These are phyloP conservation scores for Porites cylindrica DNA, from an alignment of 92 coral and sea anemone species.

Conservation along the genomic window DNA sequence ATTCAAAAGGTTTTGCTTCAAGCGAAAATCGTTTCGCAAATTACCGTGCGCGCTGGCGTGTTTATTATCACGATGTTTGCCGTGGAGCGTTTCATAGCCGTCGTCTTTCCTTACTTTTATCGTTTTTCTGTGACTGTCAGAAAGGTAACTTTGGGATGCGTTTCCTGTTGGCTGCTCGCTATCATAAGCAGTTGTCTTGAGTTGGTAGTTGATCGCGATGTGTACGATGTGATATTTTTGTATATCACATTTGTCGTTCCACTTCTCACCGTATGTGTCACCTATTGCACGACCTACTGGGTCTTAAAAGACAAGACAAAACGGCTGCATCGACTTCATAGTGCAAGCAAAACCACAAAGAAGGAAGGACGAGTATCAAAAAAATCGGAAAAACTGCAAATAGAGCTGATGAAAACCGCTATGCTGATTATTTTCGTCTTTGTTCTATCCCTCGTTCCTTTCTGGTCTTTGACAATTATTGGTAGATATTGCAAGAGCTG, in stretches of 20 bases:
- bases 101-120: conserved; percentile 65
- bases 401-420: conserved; percentile 44
- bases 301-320: not conserved
- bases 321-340: not conserved
- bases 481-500: conserved; percentile 40
- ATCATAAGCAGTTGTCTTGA: conserved; percentile 32
- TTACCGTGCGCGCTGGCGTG: conserved; percentile 60
- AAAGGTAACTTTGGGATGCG: conserved; percentile 15
- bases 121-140: conserved; percentile 43
- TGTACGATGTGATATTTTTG: conserved; percentile 39
- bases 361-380: conserved; percentile 2
- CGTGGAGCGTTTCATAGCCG: conserved; percentile 66
- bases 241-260: conserved; percentile 35
- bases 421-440: conserved; percentile 26
- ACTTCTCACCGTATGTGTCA: conserved; percentile 8
- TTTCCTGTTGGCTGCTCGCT: conserved; percentile 29
- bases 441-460: conserved; percentile 36
- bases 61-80: conserved; percentile 61
- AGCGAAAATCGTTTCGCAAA: conserved; percentile 66
- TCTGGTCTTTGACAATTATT: conserved; percentile 33
- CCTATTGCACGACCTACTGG: conserved; percentile 16
- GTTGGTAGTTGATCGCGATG: conserved; percentile 20
- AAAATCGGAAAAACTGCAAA: conserved; percentile 32
- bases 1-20: conserved; percentile 34
- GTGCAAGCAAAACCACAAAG: not conserved